Evolutionary conservation across 2,797 vertebrate genomes (phyloP).

Genomic region (Labroides dimidiatus): DNA sequence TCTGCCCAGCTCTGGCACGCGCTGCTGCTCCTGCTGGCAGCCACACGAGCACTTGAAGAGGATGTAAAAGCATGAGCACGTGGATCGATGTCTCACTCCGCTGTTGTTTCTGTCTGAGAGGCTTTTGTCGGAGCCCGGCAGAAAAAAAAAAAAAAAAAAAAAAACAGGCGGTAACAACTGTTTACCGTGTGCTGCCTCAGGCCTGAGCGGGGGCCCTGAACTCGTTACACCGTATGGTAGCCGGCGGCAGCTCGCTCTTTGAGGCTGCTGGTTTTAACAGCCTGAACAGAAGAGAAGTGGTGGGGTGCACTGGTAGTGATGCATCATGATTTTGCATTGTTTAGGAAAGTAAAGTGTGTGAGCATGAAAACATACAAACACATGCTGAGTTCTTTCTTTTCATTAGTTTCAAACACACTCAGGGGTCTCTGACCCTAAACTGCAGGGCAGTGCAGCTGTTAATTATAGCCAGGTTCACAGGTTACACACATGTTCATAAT

Average conservation of each 20-base stretch:
- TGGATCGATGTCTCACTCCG: constrained; percentile 76
- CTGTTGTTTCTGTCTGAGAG: constrained; percentile 72
- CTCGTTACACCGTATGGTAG: constrained; percentile 69
- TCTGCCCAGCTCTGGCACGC: constrained; percentile 59
- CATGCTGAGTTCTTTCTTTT: not conserved
- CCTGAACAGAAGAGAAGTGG: constrained; percentile 28
- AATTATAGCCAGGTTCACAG: constrained; percentile 53
- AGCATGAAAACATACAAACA: constrained; percentile 2
- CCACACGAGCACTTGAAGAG: constrained; percentile 70
- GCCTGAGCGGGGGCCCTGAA: constrained; percentile 66
- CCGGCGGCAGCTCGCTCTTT: constrained; percentile 58
- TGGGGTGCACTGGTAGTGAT: constrained; percentile 14
- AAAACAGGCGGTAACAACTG: constrained; percentile 77
- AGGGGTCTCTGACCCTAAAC: constrained; percentile 46
- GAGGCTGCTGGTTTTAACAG: constrained; percentile 65
- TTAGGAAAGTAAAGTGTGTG: constrained; percentile 2
- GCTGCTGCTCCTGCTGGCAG: constrained; percentile 61
- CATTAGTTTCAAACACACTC: constrained; percentile 12
- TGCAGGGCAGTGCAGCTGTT: constrained; percentile 34
- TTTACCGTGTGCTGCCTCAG: constrained; percentile 76
- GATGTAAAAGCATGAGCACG: constrained; percentile 63
- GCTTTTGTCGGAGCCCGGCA: constrained; percentile 65
- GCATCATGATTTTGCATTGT: constrained; percentile 25
- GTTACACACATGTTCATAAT: constrained; percentile 30
- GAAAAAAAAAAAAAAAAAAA: too few relatives aligned